Percentiles rank a stretch among this genome's conserved stretches.
phyloP scores from a whole-genome alignment of 1,140 invertebrate species.

The Dendrolimus kikuchii region DNA sequence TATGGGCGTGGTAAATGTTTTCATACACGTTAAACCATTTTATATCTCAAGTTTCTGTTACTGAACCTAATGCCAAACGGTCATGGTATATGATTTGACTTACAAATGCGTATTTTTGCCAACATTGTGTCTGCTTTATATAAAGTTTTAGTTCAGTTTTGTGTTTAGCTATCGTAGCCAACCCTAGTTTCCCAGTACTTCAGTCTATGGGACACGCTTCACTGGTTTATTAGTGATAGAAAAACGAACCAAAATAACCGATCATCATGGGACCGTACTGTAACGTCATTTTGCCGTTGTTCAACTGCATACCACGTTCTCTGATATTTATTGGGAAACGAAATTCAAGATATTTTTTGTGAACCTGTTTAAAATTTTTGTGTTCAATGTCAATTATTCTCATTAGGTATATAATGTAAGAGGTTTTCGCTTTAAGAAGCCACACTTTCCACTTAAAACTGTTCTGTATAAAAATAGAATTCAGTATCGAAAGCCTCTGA shows the following conservation, averaged over 20 bases:
- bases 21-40: too few species aligned
- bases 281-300: conserved; percentile 13
- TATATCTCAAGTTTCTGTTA: too few species aligned
- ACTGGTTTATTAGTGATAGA: conserved; percentile 34
- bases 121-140: too few species aligned
- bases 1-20: too few species aligned
- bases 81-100: too few species aligned
- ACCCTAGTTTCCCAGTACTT: conserved; percentile 6
- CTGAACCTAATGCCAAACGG: too few species aligned
- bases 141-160: too few species aligned
- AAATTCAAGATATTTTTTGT: neutral
- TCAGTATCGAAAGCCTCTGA: neutral
- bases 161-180: neutral
- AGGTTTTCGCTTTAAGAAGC: too few species aligned
- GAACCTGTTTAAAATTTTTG: neutral
- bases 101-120: too few species aligned
- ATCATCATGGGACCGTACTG: conserved; percentile 31
- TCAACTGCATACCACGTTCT: conserved; percentile 3
- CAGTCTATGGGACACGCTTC: conserved; percentile 23
- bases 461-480: neutral
- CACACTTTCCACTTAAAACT: too few species aligned
- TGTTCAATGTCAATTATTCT: too few species aligned
- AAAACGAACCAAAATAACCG: conserved; percentile 37
- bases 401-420: too few species aligned
- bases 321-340: neutral